Base-by-base conservation (phyloP, 2,797 vertebrate genomes). In the Orientallactaga sibirica region DNA sequence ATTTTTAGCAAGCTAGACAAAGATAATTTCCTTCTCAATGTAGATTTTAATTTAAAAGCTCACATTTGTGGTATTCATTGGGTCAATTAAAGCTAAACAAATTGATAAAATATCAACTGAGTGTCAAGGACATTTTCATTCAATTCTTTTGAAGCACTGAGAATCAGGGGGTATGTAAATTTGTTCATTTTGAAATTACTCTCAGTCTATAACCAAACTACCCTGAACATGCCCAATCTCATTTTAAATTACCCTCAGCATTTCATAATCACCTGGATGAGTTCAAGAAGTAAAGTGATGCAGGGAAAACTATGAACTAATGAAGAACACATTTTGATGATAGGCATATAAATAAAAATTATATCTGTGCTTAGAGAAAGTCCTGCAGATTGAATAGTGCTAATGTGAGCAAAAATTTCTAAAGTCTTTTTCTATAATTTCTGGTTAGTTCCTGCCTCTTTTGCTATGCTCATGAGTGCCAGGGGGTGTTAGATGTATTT, bases 291-390 rank as follows among this genome's bases (percentile, higher is more conserved):
- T 97, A 98, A 98, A 91, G 79, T 87, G 93, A 97, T 76, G 24
- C 95, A 88, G 96, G 95, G 92, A 86, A 97, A 98, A 98, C 98
- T 97, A 98, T 97, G 96, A 98, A 98, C 98, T 98, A 98, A 98
- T 98, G 97, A 98, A 97, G 96, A 98, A 97, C 97, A 98, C 96
- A 96, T 98, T 98, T 97, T 96, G 73, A 1, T 95, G 96, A 98
- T 95, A 95, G 95, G 48, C 81, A 92, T 95, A 96, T 93, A 95
- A 96, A 98, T 98, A 98, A 97, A 98, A 97, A 98, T 96, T 68
- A 62, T 94, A 95, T 94, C 90, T 98, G 86, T 85, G 86, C 85
- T 71, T 97, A 93, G 91, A 97, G 95, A 96, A 97, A 97, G 97
- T 97, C 97, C 95, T 95, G 70, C 95, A 95, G 96, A 96, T 67